A percentile compares a stretch with the other conserved stretches of the same genome.
Evolutionary conservation across 2,888 invertebrate species (phyloP).

Genomic region (Cataglyphis rosenhaueri): DNA sequence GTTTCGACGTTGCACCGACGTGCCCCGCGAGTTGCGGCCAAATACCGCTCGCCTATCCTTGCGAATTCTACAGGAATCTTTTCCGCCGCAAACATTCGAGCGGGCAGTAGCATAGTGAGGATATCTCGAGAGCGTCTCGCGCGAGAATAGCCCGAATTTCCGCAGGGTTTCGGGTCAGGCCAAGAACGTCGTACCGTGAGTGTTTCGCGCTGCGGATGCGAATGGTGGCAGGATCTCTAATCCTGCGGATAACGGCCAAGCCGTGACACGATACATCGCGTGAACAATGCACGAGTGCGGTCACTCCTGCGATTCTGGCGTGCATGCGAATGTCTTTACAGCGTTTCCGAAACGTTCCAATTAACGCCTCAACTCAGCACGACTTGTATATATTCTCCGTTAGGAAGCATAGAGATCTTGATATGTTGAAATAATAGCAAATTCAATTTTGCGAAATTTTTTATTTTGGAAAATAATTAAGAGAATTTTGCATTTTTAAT

Average conservation of each 20-base stretch:
- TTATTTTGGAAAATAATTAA: background rate
- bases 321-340: slow-evolving; percentile 38
- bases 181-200: slow-evolving; percentile 70
- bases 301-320: slow-evolving; percentile 49
- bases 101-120: slow-evolving; percentile 62
- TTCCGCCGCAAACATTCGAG: slow-evolving; percentile 69
- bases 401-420: background rate
- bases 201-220: slow-evolving; percentile 57
- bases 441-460: background rate
- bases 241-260: slow-evolving; percentile 66
- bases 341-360: background rate
- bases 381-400: background rate
- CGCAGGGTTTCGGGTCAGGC: slow-evolving; percentile 76
- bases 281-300: slow-evolving; percentile 66
- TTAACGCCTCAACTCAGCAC: background rate
- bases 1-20: slow-evolving; percentile 30
- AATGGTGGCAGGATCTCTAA: slow-evolving; percentile 42
- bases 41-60: slow-evolving; percentile 38
- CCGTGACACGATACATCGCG: slow-evolving; percentile 57
- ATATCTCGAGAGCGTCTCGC: slow-evolving; percentile 65
- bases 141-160: slow-evolving; percentile 78
- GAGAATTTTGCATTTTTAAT: background rate
- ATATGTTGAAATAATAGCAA: background rate
- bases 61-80: slow-evolving; percentile 61
- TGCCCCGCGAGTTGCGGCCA: slow-evolving; percentile 41